Base-by-base conservation (phyloP, 2,797 vertebrate genomes). In the Tarsius wallacei region DNA sequence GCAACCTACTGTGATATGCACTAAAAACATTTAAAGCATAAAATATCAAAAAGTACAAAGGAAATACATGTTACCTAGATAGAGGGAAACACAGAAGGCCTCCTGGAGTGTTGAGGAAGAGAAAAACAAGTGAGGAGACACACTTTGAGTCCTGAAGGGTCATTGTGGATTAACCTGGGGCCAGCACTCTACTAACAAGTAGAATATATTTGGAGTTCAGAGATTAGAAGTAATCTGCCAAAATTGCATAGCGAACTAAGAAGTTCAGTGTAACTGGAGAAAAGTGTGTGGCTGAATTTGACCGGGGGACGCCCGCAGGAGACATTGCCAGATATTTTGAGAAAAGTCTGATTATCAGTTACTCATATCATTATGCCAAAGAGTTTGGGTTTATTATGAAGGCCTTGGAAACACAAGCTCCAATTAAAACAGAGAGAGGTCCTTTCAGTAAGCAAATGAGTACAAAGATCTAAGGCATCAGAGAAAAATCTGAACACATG, bases 41-140 rank as follows among this genome's bases (percentile, higher is more conserved):
- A 70, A 57, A 42, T 76, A 70, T 81, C 33, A 36, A 33, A 70
- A 77, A 94, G 0, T 15, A 57, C 4, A 13, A 68, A 93, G 4
- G 8, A 47, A n/a, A 86, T 6, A 47, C 14, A 70, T 0, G 0
- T 28, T 26, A 7, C 2, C 19, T 31, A 3, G 0, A 21, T 2
- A 57, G 14, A 80, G 64, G n/a, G 9, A 61, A 70, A 64, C 4
- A 28, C 1, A 71, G 19, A 51, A n/a, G 2, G 3, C 49, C 89
- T 73, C 16, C 21, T n/a, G 10, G 53, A 76, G 0, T 1, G 1
- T 2, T 78, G 12, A 8, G 64, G 7, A 36, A 16, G 1, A 0
- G 1, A 5, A 2, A 28, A 74, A 28, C 10, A 36, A 64, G 24
- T 57, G 53, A 36, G 53, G 24, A 57, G 15, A 33, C 3, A 15